Conservation (phyloP, 2,888 invertebrate species). For the Strigamia transsilvanica region DNA sequence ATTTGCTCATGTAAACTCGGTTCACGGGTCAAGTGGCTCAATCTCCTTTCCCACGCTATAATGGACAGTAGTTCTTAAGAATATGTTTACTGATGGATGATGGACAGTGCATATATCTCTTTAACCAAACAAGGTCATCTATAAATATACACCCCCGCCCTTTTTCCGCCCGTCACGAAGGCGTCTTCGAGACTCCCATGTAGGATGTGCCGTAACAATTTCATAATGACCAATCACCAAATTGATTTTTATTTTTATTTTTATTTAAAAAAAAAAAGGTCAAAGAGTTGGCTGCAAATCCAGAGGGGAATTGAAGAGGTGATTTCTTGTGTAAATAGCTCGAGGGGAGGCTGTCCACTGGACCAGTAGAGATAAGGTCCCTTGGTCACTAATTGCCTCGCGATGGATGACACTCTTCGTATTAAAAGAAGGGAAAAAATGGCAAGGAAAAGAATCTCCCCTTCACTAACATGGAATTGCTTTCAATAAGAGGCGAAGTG, state of each 20-base stretch:
- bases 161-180: neutral
- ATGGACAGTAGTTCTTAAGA: slow-evolving; percentile 8
- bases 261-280: neutral
- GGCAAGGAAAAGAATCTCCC: neutral
- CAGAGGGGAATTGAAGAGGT: neutral
- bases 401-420: neutral
- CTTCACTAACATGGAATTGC: neutral
- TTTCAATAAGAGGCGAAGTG: neutral
- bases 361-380: neutral
- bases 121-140: neutral
- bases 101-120: neutral
- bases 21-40: slow-evolving; percentile 8
- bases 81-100: neutral
- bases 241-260: too few species aligned
- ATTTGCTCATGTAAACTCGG: slow-evolving; percentile 2
- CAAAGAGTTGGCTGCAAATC: neutral
- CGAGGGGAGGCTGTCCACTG: neutral
- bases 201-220: too few species aligned
- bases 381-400: neutral
- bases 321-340: neutral
- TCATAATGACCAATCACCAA: too few species aligned
- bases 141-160: slow-evolving; percentile 8
- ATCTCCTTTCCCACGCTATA: neutral
- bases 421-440: neutral
- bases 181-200: neutral